Evolutionary conservation across 2,888 invertebrate species (phyloP).

Genomic region (Thumatha senex): DNA sequence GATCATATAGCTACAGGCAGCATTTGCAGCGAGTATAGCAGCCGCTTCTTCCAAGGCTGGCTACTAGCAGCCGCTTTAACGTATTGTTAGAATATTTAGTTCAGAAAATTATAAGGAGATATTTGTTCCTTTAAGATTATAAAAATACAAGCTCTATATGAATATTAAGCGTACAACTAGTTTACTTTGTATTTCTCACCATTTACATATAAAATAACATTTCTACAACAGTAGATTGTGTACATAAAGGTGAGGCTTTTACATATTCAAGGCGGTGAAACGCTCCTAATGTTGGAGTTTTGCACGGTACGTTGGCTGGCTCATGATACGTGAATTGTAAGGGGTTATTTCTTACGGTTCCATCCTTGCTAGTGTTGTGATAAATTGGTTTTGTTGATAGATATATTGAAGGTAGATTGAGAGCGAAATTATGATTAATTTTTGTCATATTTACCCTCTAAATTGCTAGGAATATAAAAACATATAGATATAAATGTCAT

Average conservation of each 20-base stretch:
- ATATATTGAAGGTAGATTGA: slow-evolving; percentile 25
- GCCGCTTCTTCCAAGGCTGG: no score
- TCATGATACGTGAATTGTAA: slow-evolving; percentile 46
- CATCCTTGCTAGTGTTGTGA: slow-evolving; percentile 26
- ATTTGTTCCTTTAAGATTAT: no score
- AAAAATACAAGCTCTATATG: neutral
- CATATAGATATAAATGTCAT: no score
- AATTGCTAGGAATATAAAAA: slow-evolving; percentile 3
- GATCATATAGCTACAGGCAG: no score
- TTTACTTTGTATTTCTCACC: slow-evolving; percentile 4
- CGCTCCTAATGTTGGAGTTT: slow-evolving; percentile 24
- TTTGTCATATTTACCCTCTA: slow-evolving; percentile 12
- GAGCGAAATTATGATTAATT: slow-evolving; percentile 11
- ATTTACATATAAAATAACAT: slow-evolving; percentile 28
- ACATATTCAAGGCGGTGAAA: slow-evolving; percentile 15
- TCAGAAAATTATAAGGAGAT: no score
- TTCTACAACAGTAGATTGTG: slow-evolving; percentile 5
- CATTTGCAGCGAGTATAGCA: no score
- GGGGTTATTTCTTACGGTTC: slow-evolving; percentile 28
- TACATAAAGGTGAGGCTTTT: slow-evolving; percentile 2
- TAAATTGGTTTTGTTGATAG: slow-evolving; percentile 38
- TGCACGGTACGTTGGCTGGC: slow-evolving; percentile 43
- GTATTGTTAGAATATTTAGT: no score
- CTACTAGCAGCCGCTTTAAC: no score
- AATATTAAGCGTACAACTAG: neutral